Base-by-base conservation (phyloP, 2,113 vertebrate species). In the Dipodomys spectabilis region DNA sequence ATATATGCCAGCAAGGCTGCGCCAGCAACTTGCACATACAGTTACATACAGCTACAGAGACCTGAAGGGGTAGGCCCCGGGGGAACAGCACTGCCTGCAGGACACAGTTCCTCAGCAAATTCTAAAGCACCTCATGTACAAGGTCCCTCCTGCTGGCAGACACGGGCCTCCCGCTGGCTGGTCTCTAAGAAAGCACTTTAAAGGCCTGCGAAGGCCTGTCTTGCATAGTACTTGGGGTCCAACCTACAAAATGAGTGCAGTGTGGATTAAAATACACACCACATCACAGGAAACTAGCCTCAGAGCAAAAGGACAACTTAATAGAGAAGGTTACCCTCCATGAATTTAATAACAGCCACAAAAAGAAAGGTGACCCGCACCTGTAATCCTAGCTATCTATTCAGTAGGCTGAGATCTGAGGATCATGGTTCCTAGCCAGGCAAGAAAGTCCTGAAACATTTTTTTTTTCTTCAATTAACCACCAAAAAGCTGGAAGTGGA, bases 161-260 rank as follows among this genome's bases (percentile, higher is more conserved):
- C 6, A 22, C 0, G 0, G 22, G 19, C 13, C 35, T 39, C 15
- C 7, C 0, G 5, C 32, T 60, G 13, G 4, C 44, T 75, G 27
- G 22, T 30, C 10, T 57, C 62, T 35, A 0, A 22, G 8, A 80
- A 27, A 18, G 13, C 22, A 71, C 39, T 78, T 25, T 69, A 57
- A 15, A 27, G 78, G 44, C 62, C 78, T 49, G 30, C 20, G 64
- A 49, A 67, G 35, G 45, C 30, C 65, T 75, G 60, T 5, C 45
- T 20, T 39, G 35, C 7, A 30, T 82, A 78, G 23, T 30, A 20
- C 67, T 82, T 3, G 72, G 64, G 28, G 71, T 82, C 82, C 45
- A 12, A 86, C 78, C 86, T 65, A 15, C 80, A 82, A 20, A 57
- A 44, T 39, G 69, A 30, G 5, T 44, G 27, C 13, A 39, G 25